These are phyloP conservation scores for Erannis defoliaria DNA, from an alignment of 2,888 invertebrate genomes.

Conservation along the genomic window DNA sequence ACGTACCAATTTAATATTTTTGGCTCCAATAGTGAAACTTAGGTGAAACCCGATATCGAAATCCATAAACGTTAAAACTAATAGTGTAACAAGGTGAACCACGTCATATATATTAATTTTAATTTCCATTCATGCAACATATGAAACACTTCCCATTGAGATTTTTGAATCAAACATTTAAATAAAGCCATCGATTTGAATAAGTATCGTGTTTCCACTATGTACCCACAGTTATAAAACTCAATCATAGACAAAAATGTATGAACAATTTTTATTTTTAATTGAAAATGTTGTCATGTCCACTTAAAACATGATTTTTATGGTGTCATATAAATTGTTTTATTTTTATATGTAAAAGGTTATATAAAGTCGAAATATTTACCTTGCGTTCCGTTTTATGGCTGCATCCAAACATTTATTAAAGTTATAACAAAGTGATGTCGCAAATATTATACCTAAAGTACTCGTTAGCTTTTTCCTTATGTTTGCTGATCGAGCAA, in stretches of 20 bases:
- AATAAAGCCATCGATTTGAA: conserved; percentile 49
- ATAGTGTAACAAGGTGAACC: conserved; percentile 43
- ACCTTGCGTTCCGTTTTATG: conserved; percentile 62
- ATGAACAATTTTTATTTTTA: conserved; percentile 47
- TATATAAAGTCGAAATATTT: conserved; percentile 58
- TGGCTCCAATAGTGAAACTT: conserved; percentile 38
- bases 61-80: conserved; percentile 47
- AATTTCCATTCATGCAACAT: conserved; percentile 43
- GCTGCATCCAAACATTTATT: conserved; percentile 55
- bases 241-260: conserved; percentile 48
- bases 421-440: conserved; percentile 51
- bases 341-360: conserved; percentile 42
- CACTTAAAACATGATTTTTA: conserved; percentile 44
- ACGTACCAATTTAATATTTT: conserved; percentile 31
- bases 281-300: conserved; percentile 44
- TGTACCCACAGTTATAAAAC: conserved; percentile 45
- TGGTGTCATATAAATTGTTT: conserved; percentile 48
- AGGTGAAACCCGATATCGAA: conserved; percentile 43
- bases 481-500: neutral
- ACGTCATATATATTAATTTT: conserved; percentile 43
- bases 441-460: conserved; percentile 56
- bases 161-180: conserved; percentile 46
- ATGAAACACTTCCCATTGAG: conserved; percentile 44
- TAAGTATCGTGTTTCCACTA: conserved; percentile 48
- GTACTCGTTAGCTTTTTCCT: conserved; percentile 47